phyloP scores from a whole-genome alignment of 2,888 invertebrate genomes.

The Zeuzera pyrina region DNA sequence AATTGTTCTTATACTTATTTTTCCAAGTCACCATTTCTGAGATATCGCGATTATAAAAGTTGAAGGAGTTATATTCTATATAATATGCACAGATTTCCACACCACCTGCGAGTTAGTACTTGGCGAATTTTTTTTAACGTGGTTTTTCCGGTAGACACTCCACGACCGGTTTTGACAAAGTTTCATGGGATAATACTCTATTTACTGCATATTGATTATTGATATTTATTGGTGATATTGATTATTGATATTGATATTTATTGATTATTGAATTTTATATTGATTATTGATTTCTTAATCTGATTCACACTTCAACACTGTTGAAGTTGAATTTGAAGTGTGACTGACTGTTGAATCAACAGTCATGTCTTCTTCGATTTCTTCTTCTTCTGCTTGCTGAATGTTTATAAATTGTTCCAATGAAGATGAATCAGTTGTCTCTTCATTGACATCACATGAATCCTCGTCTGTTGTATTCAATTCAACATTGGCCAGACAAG shows the following conservation, averaged over 20 bases:
- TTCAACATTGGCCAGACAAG: too few species aligned
- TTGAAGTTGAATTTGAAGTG: too few species aligned
- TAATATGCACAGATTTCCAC: not conserved
- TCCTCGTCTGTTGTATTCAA: too few species aligned
- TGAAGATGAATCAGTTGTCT: not conserved
- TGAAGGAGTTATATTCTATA: not conserved
- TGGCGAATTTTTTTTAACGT: not conserved
- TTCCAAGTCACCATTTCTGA: not conserved
- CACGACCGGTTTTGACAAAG: not conserved
- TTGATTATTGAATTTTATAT: not conserved
- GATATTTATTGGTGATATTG: not conserved
- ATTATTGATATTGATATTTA: not conserved
- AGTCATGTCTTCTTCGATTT: not conserved
- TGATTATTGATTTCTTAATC: not conserved
- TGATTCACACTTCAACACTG: not conserved
- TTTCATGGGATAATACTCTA: too few species aligned
- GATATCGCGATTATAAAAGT: not conserved
- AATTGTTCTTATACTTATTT: conserved; percentile 1
- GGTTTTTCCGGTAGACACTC: not conserved
- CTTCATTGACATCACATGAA: too few species aligned
- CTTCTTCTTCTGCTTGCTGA: not conserved
- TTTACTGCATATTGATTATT: too few species aligned
- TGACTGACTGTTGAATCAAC: too few species aligned
- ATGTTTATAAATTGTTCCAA: not conserved
- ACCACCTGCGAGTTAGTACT: not conserved